Evolutionary conservation across 2,113 vertebrate species (phyloP).

Genomic region (Potamarius usumacintae): DNA sequence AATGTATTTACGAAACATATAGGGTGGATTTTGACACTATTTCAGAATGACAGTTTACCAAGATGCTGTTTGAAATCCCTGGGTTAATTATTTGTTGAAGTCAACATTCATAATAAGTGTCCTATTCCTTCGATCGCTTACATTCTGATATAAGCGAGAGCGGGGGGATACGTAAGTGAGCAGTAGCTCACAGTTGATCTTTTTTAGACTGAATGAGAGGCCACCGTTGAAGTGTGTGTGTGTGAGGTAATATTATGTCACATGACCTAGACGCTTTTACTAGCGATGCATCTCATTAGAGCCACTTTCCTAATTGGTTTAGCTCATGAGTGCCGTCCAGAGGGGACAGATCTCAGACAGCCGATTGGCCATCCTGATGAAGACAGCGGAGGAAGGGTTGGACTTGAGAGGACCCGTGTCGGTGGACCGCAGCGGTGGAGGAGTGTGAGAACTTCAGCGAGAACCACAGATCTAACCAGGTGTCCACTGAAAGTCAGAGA

Average conservation of each 20-base stretch:
- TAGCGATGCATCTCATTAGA: neutral
- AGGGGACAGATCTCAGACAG: conserved; percentile 92
- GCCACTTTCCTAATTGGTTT: conserved; percentile 40
- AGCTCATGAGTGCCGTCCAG: conserved; percentile 97
- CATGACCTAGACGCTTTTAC: neutral
- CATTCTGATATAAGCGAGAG: no score
- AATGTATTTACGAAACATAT: no score
- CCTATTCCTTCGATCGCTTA: no score
- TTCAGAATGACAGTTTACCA: no score
- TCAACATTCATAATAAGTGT: no score
- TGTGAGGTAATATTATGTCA: neutral
- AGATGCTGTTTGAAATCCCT: no score
- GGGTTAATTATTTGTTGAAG: no score
- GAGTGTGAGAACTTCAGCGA: conserved; percentile 71
- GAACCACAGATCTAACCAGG: neutral
- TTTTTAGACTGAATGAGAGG: conserved; percentile 21
- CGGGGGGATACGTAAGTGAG: no score
- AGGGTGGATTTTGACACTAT: no score
- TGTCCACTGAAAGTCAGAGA: conserved; percentile 5
- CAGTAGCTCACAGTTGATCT: no score
- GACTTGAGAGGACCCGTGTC: conserved; percentile 79
- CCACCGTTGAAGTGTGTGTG: neutral
- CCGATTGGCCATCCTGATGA: conserved; percentile 92
- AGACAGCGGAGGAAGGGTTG: conserved; percentile 88
- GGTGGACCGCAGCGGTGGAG: conserved; percentile 92